Evolutionary conservation across 30 jellyfish, hydroid and myxozoan species (phyloP), one percentile per base, ranked within the genome.

Genomic region (Turritopsis dohrnii): DNA sequence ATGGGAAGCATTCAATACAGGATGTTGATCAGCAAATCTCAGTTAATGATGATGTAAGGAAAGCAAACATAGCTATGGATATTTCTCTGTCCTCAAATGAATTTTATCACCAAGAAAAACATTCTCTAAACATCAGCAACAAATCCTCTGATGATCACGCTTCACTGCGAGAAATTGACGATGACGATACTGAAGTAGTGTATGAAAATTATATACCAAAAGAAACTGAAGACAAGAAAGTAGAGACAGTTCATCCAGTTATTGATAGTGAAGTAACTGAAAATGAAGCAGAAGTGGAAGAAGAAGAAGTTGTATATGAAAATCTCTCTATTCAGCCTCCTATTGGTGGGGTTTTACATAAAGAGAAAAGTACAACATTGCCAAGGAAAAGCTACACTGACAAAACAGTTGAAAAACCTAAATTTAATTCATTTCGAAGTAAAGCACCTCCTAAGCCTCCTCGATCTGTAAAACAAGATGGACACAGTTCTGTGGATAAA

Each of bases 371-470:
- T 21, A 52, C 66, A 29, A 77, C 72, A 1, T 77, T 26, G 72
- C 83, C 69, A 18, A 75, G 69, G 69, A 75, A 73, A 8, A 20
- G 65, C 29, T 20, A 16, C 52, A 1, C 23, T 26, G 25, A 5
- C 1, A 21, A 19, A 13, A 24, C 21, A 21, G 74, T 52, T 28
- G 85, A 29, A 29, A 69, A 80, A 26, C 83, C 83, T 0, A 53
- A 0, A n/a, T 80, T 29, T 41, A 80, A 80, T 80, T 80, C 87
- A 41, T 54, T 80, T 26, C 80, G 87, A 28, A 21, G 54, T n/a
- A 80, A 80, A 80, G 83, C 87, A 21, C 87, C 87, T 9, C 80
- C 80, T 0, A 80, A 80, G 52, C 87, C 87, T 53, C 87, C 87
- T 28, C 52, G 87, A 3, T 52, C 66, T 54, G 17, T 69, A 7